phyloP scores from a whole-genome alignment of 1,140 invertebrate species.

The Ostrea edulis region DNA sequence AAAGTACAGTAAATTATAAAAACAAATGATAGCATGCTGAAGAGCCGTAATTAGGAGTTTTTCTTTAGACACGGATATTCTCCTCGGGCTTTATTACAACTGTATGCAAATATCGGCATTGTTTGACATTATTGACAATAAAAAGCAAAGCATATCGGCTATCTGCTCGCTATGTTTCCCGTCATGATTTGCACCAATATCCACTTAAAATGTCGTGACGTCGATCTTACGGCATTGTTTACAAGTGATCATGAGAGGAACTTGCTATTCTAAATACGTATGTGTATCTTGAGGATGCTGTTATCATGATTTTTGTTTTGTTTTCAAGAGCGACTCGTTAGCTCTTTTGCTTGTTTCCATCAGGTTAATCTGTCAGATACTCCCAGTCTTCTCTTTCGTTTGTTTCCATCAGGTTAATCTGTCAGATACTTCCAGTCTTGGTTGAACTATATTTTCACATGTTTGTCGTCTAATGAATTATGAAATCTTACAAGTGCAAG shows the following conservation, averaged over 20 bases:
- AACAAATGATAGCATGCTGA: conserved; percentile 24
- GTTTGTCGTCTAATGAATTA: conserved; percentile 30
- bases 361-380: background rate
- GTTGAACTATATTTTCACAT: background rate
- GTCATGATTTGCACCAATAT: background rate
- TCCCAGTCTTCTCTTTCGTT: background rate
- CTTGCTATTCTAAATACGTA: background rate
- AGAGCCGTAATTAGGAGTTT: background rate
- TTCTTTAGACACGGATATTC: conserved; percentile 15
- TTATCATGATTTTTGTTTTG: background rate
- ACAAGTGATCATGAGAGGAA: background rate
- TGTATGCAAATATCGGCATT: conserved; percentile 10
- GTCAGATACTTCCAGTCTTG: background rate
- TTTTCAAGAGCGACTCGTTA: too few species aligned
- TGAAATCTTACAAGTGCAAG: background rate
- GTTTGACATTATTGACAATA: conserved; percentile 8
- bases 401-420: background rate
- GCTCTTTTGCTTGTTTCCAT: too few species aligned
- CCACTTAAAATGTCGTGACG: background rate
- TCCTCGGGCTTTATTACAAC: conserved; percentile 25
- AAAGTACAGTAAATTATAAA: conserved; percentile 22
- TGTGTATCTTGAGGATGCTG: background rate
- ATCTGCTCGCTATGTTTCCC: background rate
- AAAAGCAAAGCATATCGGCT: background rate
- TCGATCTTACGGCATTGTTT: background rate